These are phyloP conservation scores for Tanaodytes sp. DNA, from an alignment of 2,888 invertebrate genomes.

Conservation along the genomic window DNA sequence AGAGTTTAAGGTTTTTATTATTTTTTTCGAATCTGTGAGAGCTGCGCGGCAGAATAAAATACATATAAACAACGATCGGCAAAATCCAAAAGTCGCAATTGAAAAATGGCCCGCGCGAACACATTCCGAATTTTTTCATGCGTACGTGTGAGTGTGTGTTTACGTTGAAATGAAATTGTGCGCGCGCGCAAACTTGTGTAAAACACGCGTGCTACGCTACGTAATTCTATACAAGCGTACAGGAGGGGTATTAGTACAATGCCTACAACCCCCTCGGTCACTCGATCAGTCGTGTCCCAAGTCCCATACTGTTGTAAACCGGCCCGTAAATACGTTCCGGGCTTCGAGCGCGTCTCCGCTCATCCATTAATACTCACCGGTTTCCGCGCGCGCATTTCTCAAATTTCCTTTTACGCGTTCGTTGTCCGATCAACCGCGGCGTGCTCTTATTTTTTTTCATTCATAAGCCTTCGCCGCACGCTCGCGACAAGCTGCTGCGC, in stretches of 20 bases:
- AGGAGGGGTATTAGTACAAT: slow-evolving; percentile 70
- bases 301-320: slow-evolving; percentile 65
- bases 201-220: slow-evolving; percentile 50
- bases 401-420: too few relatives aligned
- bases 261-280: slow-evolving; percentile 72
- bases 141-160: background rate
- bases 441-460: too few relatives aligned
- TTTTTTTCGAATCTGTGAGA: too few relatives aligned
- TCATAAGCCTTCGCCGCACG: too few relatives aligned
- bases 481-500: too few relatives aligned
- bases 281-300: slow-evolving; percentile 73
- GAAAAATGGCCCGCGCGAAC: too few relatives aligned
- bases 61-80: too few relatives aligned
- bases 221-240: slow-evolving; percentile 69
- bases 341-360: slow-evolving; percentile 41
- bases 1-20: too few relatives aligned
- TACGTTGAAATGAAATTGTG: slow-evolving; percentile 18
- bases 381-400: slow-evolving; percentile 3
- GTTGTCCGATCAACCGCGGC: too few relatives aligned
- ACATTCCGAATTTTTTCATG: too few relatives aligned
- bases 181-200: slow-evolving; percentile 41
- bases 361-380: slow-evolving; percentile 25
- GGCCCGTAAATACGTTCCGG: slow-evolving; percentile 54
- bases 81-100: too few relatives aligned
- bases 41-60: too few relatives aligned